Evolutionary conservation across 2,888 invertebrate genomes (phyloP).

Genomic region (Sipha maydis): DNA sequence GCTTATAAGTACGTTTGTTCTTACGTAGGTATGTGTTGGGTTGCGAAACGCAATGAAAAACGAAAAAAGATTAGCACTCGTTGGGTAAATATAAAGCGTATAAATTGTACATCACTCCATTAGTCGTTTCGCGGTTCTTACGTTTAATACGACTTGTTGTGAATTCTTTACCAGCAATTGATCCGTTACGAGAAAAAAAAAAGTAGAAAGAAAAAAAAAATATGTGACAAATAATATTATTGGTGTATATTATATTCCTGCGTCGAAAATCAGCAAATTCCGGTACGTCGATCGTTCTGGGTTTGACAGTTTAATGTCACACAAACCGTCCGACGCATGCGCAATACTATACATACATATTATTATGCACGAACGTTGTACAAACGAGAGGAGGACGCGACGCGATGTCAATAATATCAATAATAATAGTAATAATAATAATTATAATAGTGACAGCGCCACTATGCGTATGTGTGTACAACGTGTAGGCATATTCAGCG

Average conservation of each 20-base stretch:
- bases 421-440: not conserved
- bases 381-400: not conserved
- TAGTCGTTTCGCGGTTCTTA: not conserved
- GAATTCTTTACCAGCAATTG: not conserved
- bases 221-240: too few species aligned
- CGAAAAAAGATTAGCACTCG: not conserved
- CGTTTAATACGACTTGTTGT: not conserved
- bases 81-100: too few species aligned
- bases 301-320: not conserved
- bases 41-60: not conserved
- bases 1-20: too few species aligned
- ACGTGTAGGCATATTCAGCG: not conserved
- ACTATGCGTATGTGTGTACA: not conserved
- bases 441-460: conserved; percentile 5
- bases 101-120: not conserved
- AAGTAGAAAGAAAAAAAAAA: not conserved
- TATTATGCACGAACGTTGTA: not conserved
- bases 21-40: not conserved
- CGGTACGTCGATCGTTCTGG: not conserved
- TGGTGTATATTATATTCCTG: not conserved
- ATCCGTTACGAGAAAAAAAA: not conserved
- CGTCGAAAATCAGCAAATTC: not conserved
- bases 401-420: not conserved
- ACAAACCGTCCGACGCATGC: not conserved
- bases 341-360: not conserved